Conservation (phyloP, 2,797 vertebrate species). For the Ceryle rudis region DNA sequence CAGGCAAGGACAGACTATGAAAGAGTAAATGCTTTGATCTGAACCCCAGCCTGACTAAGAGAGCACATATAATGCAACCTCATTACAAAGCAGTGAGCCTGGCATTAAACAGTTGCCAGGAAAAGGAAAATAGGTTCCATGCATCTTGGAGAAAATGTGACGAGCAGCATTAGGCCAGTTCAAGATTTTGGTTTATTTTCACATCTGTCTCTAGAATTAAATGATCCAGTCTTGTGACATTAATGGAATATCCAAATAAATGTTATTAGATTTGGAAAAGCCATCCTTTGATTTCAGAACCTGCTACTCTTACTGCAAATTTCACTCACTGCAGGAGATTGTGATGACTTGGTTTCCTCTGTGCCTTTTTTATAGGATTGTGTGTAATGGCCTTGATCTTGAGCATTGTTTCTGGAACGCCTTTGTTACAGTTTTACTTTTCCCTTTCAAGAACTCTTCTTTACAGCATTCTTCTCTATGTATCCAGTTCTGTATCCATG, state of each 20-base stretch:
- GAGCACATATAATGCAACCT: neutral
- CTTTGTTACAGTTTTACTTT: neutral
- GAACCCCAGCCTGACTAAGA: neutral
- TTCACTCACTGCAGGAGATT: neutral
- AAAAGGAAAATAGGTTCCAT: neutral
- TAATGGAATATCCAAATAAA: neutral
- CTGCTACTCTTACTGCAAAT: neutral
- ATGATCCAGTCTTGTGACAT: neutral
- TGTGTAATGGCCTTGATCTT: neutral
- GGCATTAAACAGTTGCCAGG: neutral
- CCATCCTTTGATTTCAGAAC: neutral
- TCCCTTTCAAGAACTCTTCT: neutral
- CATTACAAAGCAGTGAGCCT: neutral
- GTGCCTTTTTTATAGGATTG: neutral
- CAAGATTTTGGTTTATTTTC: neutral
- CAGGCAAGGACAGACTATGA: neutral
- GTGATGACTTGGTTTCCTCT: neutral
- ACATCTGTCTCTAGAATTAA: neutral
- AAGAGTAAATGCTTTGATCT: neutral
- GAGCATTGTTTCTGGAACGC: neutral
- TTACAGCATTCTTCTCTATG: neutral
- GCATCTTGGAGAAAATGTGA: neutral
- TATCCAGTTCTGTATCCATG: neutral
- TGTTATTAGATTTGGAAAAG: neutral
- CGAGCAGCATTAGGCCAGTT: neutral